These are phyloP conservation scores for Aptenodytes forsteri DNA, from an alignment of 2,113 vertebrate species.

Conservation along the genomic window DNA sequence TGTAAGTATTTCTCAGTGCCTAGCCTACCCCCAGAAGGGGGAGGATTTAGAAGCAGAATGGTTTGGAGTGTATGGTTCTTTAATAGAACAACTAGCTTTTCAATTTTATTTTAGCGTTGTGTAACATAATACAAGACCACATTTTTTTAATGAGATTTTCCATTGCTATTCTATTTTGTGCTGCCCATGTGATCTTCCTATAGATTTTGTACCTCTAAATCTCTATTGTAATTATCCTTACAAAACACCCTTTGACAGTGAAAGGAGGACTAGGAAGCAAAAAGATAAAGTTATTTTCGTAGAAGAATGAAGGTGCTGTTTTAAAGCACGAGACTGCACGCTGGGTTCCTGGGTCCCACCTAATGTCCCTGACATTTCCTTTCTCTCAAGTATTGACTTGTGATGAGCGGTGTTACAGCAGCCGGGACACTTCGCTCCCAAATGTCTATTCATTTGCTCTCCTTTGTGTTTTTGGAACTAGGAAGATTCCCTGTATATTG, in stretches of 20 bases:
- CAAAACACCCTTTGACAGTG: not conserved
- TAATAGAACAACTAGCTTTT: not conserved
- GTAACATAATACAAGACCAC: not conserved
- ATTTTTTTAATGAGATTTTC: not conserved
- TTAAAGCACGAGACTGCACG: not conserved
- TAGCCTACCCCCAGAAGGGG: not conserved
- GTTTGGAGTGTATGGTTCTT: not conserved
- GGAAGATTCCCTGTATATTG: not conserved
- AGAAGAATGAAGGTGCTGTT: not conserved
- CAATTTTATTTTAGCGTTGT: not conserved
- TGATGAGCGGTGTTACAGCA: not conserved
- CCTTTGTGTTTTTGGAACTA: not conserved
- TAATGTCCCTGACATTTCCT: not conserved
- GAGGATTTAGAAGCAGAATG: not conserved
- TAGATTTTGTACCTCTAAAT: not conserved
- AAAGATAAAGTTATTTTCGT: not conserved
- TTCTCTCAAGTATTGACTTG: not conserved
- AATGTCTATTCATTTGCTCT: not conserved
- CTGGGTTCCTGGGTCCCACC: not conserved
- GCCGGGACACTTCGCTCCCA: not conserved
- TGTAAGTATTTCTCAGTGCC: not conserved
- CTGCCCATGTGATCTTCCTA: not conserved
- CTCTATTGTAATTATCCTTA: not conserved
- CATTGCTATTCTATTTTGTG: not conserved
- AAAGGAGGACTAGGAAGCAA: not conserved